These are phyloP conservation scores for Muraenolepis orangiensis DNA, from an alignment of 2,797 vertebrate genomes.

Conservation along the genomic window DNA sequence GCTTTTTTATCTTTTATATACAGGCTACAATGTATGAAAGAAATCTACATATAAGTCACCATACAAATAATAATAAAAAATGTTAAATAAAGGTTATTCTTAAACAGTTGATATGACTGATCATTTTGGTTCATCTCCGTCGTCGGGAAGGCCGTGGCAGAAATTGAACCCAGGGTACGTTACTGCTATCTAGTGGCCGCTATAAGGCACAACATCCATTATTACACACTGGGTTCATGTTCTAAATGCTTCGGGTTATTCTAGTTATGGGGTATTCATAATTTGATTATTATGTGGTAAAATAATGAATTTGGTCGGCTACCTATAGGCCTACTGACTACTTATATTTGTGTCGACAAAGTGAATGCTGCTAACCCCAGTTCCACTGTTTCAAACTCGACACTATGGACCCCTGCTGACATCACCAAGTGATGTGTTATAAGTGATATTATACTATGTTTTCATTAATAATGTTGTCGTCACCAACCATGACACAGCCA, in stretches of 20 bases:
- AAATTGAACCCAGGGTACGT: background rate
- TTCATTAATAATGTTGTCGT: background rate
- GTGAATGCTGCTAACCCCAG: background rate
- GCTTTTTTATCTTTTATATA: background rate
- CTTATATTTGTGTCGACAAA: background rate
- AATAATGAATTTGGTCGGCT: background rate
- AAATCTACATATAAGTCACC: background rate
- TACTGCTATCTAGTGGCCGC: background rate
- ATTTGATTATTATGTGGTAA: background rate
- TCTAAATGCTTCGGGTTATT: background rate
- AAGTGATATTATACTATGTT: background rate
- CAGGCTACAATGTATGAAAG: background rate
- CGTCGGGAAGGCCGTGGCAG: background rate
- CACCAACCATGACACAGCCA: background rate
- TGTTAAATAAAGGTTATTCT: background rate
- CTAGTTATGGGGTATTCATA: background rate
- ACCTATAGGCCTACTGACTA: background rate
- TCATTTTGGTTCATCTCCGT: background rate
- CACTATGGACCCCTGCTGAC: background rate
- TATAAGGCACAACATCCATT: background rate
- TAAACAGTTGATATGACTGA: background rate
- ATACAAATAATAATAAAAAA: background rate
- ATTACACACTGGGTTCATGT: background rate
- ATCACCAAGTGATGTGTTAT: no score
- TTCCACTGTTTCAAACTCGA: background rate